Percentiles rank a stretch among this genome's conserved stretches.
Evolutionary conservation across 2,888 invertebrate species (phyloP).

Genomic region (Nipponacmea schrenckii): DNA sequence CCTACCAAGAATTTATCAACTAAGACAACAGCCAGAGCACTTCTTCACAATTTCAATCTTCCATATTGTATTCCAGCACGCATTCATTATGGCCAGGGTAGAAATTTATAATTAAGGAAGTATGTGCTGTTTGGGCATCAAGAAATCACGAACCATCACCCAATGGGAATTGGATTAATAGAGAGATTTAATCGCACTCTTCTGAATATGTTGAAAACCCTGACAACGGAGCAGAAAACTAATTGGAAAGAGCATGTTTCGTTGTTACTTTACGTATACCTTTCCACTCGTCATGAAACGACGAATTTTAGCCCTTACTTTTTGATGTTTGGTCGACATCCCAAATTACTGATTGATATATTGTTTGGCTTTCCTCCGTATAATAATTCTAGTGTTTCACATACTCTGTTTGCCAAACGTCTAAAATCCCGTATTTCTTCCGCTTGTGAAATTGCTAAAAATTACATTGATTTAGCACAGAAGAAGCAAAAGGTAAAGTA

Average conservation of each 20-base stretch:
- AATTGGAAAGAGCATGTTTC: constrained; percentile 28
- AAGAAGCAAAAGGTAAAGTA: constrained; percentile 12
- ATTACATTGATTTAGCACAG: neutral
- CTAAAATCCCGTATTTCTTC: neutral
- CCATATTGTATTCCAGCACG: constrained; percentile 28
- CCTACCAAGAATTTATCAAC: no score
- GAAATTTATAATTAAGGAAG: constrained; percentile 27
- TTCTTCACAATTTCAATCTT: constrained; percentile 23
- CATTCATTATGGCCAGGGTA: constrained; percentile 30
- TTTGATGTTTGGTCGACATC: constrained; percentile 32
- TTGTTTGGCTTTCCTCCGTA: constrained; percentile 17
- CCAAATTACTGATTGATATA: no score
- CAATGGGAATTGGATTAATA: constrained; percentile 30
- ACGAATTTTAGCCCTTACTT: constrained; percentile 28
- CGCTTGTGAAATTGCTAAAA: constrained; percentile 9
- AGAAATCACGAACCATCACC: constrained; percentile 31
- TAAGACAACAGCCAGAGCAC: constrained; percentile 29
- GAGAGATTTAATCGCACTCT: constrained; percentile 30
- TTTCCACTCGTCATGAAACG: constrained; percentile 23
- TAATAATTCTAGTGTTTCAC: neutral
- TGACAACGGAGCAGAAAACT: constrained; percentile 22
- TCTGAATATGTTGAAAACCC: constrained; percentile 24
- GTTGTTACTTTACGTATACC: constrained; percentile 23
- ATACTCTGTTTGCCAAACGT: neutral
- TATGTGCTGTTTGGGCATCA: constrained; percentile 24